phyloP scores from a whole-genome alignment of 2,113 vertebrate species.

The Tor tambroides region DNA sequence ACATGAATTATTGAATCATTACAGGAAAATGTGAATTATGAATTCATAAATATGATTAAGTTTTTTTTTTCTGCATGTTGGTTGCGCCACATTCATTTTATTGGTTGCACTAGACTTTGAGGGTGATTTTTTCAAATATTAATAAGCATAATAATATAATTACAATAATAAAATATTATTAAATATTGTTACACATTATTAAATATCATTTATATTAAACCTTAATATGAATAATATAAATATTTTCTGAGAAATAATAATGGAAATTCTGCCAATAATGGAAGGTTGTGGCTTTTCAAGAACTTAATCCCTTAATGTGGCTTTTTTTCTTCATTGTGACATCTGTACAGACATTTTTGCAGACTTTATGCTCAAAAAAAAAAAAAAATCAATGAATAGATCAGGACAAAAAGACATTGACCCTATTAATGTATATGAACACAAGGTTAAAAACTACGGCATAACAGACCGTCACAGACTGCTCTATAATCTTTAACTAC shows the following conservation, averaged over 20 bases:
- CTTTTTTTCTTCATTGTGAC: not conserved
- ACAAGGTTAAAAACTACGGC: not conserved
- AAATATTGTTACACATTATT: not conserved
- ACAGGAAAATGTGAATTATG: too few relatives aligned
- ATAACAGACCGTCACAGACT: not conserved
- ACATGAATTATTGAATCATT: too few relatives aligned
- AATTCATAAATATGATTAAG: too few relatives aligned
- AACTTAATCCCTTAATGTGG: not conserved
- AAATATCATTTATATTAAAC: not conserved
- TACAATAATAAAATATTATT: not conserved
- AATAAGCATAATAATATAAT: too few relatives aligned
- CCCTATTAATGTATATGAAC: not conserved
- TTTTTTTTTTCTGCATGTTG: not conserved
- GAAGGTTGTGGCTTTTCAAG: not conserved
- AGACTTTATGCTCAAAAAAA: not conserved
- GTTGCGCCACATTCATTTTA: too few relatives aligned
- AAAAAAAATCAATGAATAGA: not conserved
- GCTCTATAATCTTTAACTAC: slow-evolving; percentile 18
- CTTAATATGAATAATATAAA: not conserved
- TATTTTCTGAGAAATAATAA: not conserved
- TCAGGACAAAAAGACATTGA: not conserved
- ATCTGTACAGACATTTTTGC: not conserved
- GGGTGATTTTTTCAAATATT: too few relatives aligned
- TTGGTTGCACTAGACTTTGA: too few relatives aligned
- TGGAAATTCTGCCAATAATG: not conserved